These are phyloP conservation scores for Melanotus villosus DNA, from an alignment of 2,888 invertebrate species.

Conservation along the genomic window DNA sequence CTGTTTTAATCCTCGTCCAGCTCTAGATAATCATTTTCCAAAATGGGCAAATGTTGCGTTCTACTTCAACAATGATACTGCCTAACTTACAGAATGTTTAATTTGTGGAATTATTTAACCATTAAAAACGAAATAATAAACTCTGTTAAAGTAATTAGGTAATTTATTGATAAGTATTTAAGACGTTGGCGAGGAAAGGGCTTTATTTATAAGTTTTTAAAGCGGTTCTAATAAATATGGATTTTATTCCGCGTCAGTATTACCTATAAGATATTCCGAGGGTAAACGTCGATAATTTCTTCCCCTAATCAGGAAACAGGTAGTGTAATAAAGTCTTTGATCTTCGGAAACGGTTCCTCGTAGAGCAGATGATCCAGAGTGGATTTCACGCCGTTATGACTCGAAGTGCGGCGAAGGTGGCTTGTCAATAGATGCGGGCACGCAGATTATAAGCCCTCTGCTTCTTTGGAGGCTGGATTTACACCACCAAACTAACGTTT, in stretches of 20 bases:
- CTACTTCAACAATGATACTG: too few species aligned
- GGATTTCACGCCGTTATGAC: conserved; percentile 59
- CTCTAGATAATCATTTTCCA: too few species aligned
- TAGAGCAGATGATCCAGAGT: conserved; percentile 58
- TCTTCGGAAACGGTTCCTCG: conserved; percentile 58
- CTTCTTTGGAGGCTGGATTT: conserved; percentile 54
- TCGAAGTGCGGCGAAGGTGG: conserved; percentile 50
- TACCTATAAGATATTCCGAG: conserved; percentile 50
- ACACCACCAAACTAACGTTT: conserved; percentile 52
- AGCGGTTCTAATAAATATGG: conserved; percentile 36
- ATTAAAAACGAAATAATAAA: too few species aligned
- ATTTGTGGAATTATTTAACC: too few species aligned
- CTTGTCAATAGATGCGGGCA: conserved; percentile 56
- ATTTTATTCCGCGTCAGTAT: conserved; percentile 43
- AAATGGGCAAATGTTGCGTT: too few species aligned
- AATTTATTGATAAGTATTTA: not conserved
- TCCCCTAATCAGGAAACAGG: conserved; percentile 58
- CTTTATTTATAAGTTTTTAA: conserved; percentile 25
- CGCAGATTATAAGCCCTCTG: conserved; percentile 54
- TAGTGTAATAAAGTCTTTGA: conserved; percentile 60
- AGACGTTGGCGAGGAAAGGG: conserved; percentile 10
- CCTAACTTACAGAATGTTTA: too few species aligned
- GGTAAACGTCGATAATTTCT: conserved; percentile 58
- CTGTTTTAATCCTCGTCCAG: too few species aligned
- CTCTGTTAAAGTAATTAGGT: too few species aligned